A percentile compares a stretch with the other conserved stretches of the same genome.
Evolutionary conservation across 2,113 vertebrate species (phyloP).

Genomic region (Carassius gibelio): DNA sequence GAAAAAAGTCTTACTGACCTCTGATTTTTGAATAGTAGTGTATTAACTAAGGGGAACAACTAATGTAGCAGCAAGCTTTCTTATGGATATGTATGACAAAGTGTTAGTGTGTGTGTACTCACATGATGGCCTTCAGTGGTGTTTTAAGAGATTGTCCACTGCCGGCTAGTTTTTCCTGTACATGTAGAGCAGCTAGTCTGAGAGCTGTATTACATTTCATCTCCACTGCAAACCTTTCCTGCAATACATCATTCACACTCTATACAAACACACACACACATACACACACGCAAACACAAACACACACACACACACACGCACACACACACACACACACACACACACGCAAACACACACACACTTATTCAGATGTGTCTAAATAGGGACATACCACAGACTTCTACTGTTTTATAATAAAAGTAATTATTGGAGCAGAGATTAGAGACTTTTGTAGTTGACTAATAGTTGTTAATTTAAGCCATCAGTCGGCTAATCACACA

Average conservation of each 20-base stretch:
- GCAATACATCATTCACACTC: conserved; percentile 95
- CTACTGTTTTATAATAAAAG: too few relatives aligned
- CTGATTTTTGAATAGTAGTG: background rate
- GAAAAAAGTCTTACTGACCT: background rate
- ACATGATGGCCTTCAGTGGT: conserved; percentile 92
- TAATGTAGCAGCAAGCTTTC: background rate
- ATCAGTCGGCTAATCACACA: background rate
- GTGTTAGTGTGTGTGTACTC: conserved; percentile 66
- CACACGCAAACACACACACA: conserved; percentile 50
- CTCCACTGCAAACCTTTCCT: conserved; percentile 92
- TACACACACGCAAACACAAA: background rate
- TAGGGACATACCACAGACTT: background rate
- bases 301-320: conserved; percentile 28
- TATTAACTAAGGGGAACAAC: background rate
- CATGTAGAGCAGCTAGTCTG: conserved; percentile 89
- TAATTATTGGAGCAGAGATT: background rate
- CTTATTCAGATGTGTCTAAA: background rate
- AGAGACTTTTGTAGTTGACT: too few relatives aligned
- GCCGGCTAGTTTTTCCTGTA: conserved; percentile 87
- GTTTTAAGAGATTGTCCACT: conserved; percentile 89
- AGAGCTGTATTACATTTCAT: conserved; percentile 94
- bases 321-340: conserved; percentile 39
- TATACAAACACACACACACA: conserved; percentile 61
- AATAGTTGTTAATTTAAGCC: background rate
- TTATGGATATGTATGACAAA: background rate